Conservation (phyloP, 1,140 invertebrate species). For the Drosophila nebulosa region DNA sequence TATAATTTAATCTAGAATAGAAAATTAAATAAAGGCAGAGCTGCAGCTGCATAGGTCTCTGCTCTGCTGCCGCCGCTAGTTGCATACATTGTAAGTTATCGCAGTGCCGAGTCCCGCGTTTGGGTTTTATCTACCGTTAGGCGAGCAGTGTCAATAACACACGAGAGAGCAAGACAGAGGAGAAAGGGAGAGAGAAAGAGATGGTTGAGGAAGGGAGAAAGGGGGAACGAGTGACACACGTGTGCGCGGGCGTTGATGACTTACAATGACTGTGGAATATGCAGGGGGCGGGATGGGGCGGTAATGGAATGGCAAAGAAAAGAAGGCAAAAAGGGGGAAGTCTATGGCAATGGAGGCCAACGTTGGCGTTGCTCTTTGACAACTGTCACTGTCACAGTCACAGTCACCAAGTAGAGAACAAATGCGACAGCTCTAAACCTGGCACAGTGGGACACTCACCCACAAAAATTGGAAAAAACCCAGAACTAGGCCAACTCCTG, state of each 20-base stretch:
- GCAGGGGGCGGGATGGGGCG: not conserved
- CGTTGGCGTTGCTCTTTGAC: slow-evolving; percentile 48
- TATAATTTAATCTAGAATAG: slow-evolving; percentile 79
- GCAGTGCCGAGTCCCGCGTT: slow-evolving; percentile 46
- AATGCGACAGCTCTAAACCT: slow-evolving; percentile 11
- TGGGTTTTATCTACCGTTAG: slow-evolving; percentile 77
- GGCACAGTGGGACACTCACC: not conserved
- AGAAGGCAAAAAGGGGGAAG: not conserved
- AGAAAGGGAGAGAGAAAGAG: not conserved
- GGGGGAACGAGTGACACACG: slow-evolving; percentile 22
- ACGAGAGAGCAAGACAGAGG: slow-evolving; percentile 5
- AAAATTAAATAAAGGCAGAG: slow-evolving; percentile 66
- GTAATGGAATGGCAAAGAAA: not conserved
- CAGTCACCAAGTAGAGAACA: slow-evolving; percentile 28
- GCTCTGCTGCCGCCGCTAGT: slow-evolving; percentile 2
- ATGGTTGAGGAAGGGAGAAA: not conserved
- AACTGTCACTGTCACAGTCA: slow-evolving; percentile 69
- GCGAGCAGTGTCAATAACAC: slow-evolving; percentile 71
- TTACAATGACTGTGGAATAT: slow-evolving; percentile 7
- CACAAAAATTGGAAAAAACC: not conserved
- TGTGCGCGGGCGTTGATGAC: slow-evolving; percentile 57
- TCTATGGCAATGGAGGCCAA: slow-evolving; percentile 62
- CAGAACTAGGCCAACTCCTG: too few relatives aligned
- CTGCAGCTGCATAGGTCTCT: slow-evolving; percentile 2
- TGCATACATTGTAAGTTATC: slow-evolving; percentile 66